phyloP scores from a whole-genome alignment of 2,113 vertebrate species.

The Syrmaticus mikado region DNA sequence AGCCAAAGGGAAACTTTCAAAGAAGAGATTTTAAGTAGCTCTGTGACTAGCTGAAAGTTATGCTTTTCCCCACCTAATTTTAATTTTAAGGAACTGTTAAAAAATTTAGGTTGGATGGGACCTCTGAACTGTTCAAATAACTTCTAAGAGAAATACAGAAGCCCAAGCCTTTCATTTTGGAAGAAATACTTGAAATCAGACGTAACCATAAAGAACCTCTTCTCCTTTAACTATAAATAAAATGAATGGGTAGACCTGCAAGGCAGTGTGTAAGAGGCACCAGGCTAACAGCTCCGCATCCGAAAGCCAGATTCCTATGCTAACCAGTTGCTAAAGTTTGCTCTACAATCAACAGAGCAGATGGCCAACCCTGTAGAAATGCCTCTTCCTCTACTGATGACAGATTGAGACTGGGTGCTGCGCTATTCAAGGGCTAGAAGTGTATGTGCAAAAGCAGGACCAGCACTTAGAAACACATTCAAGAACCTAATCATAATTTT shows the following conservation, averaged over 20 bases:
- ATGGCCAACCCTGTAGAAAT: background rate
- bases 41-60: conserved; percentile 53
- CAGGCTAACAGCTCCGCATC: background rate
- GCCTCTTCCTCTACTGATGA: background rate
- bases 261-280: background rate
- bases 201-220: conserved; percentile 17
- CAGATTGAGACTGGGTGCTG: background rate
- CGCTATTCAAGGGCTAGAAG: background rate
- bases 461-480: background rate
- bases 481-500: conserved; percentile 25
- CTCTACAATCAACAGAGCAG: background rate
- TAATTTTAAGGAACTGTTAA: conserved; percentile 60
- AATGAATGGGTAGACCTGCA: background rate
- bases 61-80: conserved; percentile 29
- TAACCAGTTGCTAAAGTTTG: background rate
- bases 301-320: background rate
- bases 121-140: conserved; percentile 47
- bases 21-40: conserved; percentile 52
- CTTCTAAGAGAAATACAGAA: conserved; percentile 33
- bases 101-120: conserved; percentile 52
- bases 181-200: conserved; percentile 23
- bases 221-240: background rate
- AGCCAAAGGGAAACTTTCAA: conserved; percentile 45
- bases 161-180: background rate
- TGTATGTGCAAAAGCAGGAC: background rate